Evolutionary conservation across 2,797 vertebrate species (phyloP).

Genomic region (Somateria mollissima): DNA sequence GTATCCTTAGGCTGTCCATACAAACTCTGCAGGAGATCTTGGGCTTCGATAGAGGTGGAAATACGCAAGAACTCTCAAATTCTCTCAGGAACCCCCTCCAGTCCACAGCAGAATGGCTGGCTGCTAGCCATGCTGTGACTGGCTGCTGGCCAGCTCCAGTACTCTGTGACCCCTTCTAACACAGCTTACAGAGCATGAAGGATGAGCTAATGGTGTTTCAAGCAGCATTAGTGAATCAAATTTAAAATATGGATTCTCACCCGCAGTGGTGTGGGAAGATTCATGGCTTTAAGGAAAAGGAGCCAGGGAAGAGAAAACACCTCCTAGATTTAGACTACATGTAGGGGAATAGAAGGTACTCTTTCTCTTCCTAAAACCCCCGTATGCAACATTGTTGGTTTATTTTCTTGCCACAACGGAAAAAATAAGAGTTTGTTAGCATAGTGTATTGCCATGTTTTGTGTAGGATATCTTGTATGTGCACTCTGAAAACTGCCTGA

Average conservation of each 20-base stretch:
- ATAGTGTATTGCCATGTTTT: neutral
- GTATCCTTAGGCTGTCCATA: neutral
- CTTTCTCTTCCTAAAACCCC: neutral
- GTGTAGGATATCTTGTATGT: neutral
- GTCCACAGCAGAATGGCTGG: constrained; percentile 10
- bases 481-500: neutral
- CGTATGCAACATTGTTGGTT: neutral
- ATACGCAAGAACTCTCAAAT: neutral
- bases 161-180: constrained; percentile 14
- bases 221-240: neutral
- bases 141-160: constrained; percentile 38
- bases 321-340: neutral
- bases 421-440: neutral
- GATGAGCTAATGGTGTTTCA: constrained; percentile 42
- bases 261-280: neutral
- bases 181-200: neutral
- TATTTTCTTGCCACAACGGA: neutral
- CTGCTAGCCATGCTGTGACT: neutral
- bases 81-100: constrained; percentile 5
- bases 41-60: neutral
- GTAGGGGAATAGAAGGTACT: neutral
- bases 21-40: neutral
- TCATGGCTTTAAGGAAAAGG: neutral
- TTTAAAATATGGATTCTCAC: neutral
- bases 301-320: neutral